Evolutionary conservation across 53 echinoderm and acorn worm genomes (phyloP).

Genomic region (Echinarachnius parma): DNA sequence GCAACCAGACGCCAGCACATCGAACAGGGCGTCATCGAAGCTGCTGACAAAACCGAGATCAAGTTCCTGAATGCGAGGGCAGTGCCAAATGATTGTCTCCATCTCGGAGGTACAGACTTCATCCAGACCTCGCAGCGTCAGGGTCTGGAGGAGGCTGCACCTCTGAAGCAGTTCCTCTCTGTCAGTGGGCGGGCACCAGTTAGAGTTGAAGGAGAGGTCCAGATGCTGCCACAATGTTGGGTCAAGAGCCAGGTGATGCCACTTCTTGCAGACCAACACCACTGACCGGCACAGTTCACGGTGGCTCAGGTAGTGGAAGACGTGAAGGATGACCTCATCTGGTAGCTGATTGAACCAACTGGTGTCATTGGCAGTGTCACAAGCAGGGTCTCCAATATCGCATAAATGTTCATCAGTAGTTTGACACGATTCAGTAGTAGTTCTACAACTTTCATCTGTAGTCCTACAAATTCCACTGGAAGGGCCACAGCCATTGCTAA

Average conservation of each 20-base stretch:
- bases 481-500: too few relatives aligned
- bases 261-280: constrained; percentile 62
- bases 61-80: constrained; percentile 38
- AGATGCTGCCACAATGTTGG: constrained; percentile 61
- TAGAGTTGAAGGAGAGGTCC: constrained; percentile 49
- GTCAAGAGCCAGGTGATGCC: constrained; percentile 49
- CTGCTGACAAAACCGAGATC: constrained; percentile 53
- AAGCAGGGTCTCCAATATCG: too few relatives aligned
- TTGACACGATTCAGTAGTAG: too few relatives aligned
- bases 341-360: constrained; percentile 51
- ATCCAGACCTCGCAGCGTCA: constrained; percentile 54
- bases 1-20: constrained; percentile 20
- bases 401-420: too few relatives aligned
- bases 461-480: too few relatives aligned
- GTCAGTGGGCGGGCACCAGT: neutral
- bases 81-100: constrained; percentile 33
- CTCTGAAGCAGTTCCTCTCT: constrained; percentile 30
- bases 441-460: too few relatives aligned
- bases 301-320: constrained; percentile 47
- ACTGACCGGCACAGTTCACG: constrained; percentile 50
- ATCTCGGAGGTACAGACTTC: constrained; percentile 44
- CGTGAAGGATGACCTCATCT: constrained; percentile 54
- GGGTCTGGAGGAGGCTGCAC: constrained; percentile 33
- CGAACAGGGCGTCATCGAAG: constrained; percentile 50
- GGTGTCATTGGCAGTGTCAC: neutral